Evolutionary conservation across 1,140 invertebrate genomes (phyloP), one percentile per base, ranked within the genome.

Genomic region (Diorhabda elongata): DNA sequence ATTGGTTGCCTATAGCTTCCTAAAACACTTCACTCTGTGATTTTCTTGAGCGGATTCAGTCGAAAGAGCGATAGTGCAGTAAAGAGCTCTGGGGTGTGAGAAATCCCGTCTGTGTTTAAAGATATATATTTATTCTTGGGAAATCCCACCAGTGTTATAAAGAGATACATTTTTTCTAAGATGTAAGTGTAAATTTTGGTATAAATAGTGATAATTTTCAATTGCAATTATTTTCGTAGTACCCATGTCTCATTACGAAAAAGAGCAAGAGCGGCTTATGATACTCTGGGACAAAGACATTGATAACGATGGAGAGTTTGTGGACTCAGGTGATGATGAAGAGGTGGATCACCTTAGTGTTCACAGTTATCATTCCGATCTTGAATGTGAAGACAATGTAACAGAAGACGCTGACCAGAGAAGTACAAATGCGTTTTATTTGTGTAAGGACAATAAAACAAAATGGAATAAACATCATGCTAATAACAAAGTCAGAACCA

Each of bases 401-500:
- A 11, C 59, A 11, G n/a, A 61, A 61, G 4, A 61, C 9, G 59
- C 26, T n/a, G 26, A 1, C 1, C 59, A 61, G n/a, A 61, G 9
- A 9, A 11, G 9, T 26, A 26, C 26, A 61, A 11, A 7, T 61
- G 9, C n/a, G 59, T 42, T 61, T 42, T 58, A 66, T 59, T 45
- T 61, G 43, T 62, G 61, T 26, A 56, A 69, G 66, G 59, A 65
- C 59, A 58, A 47, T 65, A 65, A 65, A 57, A 58, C 68, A 58
- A 69, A 69, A 69, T 69, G 47, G 61, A 42, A 61, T 56, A 69
- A 63, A 8, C 8, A 64, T 63, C 67, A 60, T 43, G 47, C 64
- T 61, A 68, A 64, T 26, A 42, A 45, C 65, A 69, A 65, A 11
- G 68, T 58, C 42, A 69, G 41, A 65, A 69, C 52, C 42, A 66